Evolutionary conservation across 2,113 vertebrate species (phyloP), one percentile per base, ranked within the genome.

Genomic region (Gobiocypris rarus): DNA sequence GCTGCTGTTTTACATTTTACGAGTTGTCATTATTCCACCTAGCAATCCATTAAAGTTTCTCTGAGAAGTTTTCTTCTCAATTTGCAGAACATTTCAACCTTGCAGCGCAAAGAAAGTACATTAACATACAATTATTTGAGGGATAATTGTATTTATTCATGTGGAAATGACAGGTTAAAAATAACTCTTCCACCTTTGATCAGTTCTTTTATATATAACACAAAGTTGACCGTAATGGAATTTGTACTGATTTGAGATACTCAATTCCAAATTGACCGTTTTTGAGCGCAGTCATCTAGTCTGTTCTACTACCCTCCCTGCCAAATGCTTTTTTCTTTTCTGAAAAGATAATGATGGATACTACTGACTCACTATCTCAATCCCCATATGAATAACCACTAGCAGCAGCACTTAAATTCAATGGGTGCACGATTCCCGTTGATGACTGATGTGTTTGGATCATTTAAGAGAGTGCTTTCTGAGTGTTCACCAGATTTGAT

Each of bases 341-440:
- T 83, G 67, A 84, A 81, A 83, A 89, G 89, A 88, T 86, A 86
- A 85, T 91, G 80, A 84, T 41, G 80, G 83, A 82, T 86, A 83
- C 77, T 75, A 90, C 70, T 86, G 59, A 69, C 67, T 87, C 56
- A 2, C 85, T 89, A 77, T 81, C 87, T 83, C 75, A 59, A 78
- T 63, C 65, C 81, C n/a, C 56, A 76, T 70, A 74, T 89, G 83
- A 83, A 90, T 82, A 88, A 87, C 14, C 22, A 56, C 17, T 45
- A 13, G 1, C 17, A 58, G 22, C 48, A 22, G 81, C 75, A 87
- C 70, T 73, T 38, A 75, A 77, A 89, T 78, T 81, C 85, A 87
- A 85, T 86, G 61, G 71, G 70, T 22, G 75, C 84, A 56, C 73
- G 10, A 76, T 76, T 83, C 63, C 74, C 50, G 41, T 67, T 67